Percentiles rank a stretch among this genome's conserved stretches.
phyloP scores from a whole-genome alignment of 1,140 invertebrate species.

The Saccostrea cuccullata region DNA sequence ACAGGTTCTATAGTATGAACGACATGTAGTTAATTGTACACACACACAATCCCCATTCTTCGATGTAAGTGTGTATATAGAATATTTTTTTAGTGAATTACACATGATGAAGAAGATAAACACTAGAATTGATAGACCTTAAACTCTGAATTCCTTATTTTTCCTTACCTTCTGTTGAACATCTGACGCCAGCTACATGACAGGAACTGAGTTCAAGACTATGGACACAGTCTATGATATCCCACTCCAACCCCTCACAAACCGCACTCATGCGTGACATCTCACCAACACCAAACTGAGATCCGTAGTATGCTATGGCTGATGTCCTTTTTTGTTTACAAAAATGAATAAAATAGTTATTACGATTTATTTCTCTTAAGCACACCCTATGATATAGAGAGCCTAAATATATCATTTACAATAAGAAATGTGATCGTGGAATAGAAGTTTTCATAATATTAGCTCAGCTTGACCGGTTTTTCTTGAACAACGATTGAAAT shows the following conservation, averaged over 20 bases:
- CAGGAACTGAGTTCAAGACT: background rate
- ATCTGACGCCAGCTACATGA: background rate
- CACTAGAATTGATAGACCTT: too few relatives aligned
- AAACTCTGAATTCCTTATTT: background rate
- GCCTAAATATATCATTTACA: too few relatives aligned
- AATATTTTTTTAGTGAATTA: too few relatives aligned
- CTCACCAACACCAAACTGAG: slow-evolving; percentile 10
- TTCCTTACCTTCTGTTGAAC: background rate
- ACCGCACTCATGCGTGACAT: background rate
- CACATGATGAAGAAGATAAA: too few relatives aligned
- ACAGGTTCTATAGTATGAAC: too few relatives aligned
- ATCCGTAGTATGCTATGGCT: background rate
- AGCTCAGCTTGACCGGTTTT: too few relatives aligned
- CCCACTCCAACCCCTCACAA: background rate
- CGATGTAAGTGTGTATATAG: too few relatives aligned
- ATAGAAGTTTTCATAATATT: too few relatives aligned
- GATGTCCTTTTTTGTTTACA: background rate
- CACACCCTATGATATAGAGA: too few relatives aligned
- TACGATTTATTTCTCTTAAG: too few relatives aligned
- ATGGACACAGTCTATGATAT: background rate
- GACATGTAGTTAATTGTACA: background rate
- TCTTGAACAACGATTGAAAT: too few relatives aligned
- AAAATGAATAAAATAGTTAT: background rate
- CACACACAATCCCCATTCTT: background rate
- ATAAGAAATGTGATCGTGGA: too few relatives aligned